A percentile compares a stretch with the other conserved stretches of the same genome.
Conservation (phyloP, 1,140 invertebrate species). For the Rhopalosiphum padi region DNA sequence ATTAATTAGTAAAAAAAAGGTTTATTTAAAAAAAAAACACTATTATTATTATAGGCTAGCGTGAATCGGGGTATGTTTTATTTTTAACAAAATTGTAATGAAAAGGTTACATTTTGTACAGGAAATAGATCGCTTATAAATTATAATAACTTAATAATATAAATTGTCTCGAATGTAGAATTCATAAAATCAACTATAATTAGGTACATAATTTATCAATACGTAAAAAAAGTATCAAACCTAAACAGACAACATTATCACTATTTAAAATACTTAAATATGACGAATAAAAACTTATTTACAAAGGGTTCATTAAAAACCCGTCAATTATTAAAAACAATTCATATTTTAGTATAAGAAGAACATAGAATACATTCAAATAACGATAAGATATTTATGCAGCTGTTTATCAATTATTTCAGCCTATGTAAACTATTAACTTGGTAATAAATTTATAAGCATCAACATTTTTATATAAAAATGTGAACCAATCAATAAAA, state of each 20-base stretch:
- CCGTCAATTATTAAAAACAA: not conserved
- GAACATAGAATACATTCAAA: not conserved
- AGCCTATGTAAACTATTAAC: not conserved
- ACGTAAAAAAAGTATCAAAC: no score
- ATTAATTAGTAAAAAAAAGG: not conserved
- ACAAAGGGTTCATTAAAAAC: not conserved
- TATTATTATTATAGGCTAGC: not conserved
- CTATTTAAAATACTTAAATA: not conserved
- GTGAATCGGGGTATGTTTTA: not conserved
- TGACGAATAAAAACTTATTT: not conserved
- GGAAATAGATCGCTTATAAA: no score
- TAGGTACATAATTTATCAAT: no score
- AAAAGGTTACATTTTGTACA: not conserved
- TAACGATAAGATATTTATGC: not conserved
- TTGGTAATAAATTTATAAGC: not conserved
- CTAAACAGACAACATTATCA: no score
- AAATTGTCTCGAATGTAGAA: not conserved
- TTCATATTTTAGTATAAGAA: not conserved
- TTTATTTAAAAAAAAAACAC: not conserved
- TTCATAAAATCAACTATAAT: not conserved
- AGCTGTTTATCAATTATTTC: not conserved
- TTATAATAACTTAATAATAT: not conserved
- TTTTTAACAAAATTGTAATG: not conserved
- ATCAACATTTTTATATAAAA: no score
- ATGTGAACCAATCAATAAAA: no score